phyloP scores from a whole-genome alignment of 2,888 invertebrate species.

The Geophilus truncorum region DNA sequence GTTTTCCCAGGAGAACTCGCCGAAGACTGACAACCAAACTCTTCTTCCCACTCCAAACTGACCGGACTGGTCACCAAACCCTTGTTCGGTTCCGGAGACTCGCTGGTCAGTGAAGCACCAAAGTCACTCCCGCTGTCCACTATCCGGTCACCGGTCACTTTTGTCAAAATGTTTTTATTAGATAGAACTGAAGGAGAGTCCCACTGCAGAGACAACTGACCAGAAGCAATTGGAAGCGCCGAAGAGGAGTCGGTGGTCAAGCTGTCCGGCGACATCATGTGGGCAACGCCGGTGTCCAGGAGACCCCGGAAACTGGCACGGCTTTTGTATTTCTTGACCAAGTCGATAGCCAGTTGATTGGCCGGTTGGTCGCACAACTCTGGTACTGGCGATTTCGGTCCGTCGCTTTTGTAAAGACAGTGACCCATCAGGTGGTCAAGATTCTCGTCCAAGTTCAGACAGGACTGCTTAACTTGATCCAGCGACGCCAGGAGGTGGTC shows the following conservation, averaged over 20 bases:
- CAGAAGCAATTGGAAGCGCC: not conserved
- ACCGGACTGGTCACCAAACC: not conserved
- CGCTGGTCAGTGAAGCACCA: conserved; percentile 36
- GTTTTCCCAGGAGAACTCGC: not conserved
- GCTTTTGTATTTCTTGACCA: conserved; percentile 25
- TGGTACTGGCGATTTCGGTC: conserved; percentile 22
- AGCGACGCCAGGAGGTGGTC: conserved; percentile 43
- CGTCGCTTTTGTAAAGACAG: not conserved
- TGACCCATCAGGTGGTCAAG: conserved; percentile 42
- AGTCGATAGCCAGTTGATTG: not conserved
- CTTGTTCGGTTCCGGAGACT: conserved; percentile 32
- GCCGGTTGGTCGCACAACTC: conserved; percentile 29
- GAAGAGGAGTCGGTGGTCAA: not conserved
- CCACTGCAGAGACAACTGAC: conserved; percentile 40
- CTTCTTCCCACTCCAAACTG: conserved; percentile 37
- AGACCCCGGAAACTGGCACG: conserved; percentile 34
- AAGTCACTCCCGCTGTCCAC: conserved; percentile 37
- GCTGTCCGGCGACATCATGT: conserved; percentile 38
- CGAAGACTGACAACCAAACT: not conserved
- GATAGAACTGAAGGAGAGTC: conserved; percentile 39
- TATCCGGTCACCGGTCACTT: not conserved
- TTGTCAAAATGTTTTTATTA: not conserved
- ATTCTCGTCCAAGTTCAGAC: conserved; percentile 43
- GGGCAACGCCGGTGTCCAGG: conserved; percentile 37
- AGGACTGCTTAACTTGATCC: conserved; percentile 43